Percentiles rank a stretch among this genome's conserved stretches.
Conservation (phyloP, 2,113 vertebrate genomes). For the Solenodon paradoxus region DNA sequence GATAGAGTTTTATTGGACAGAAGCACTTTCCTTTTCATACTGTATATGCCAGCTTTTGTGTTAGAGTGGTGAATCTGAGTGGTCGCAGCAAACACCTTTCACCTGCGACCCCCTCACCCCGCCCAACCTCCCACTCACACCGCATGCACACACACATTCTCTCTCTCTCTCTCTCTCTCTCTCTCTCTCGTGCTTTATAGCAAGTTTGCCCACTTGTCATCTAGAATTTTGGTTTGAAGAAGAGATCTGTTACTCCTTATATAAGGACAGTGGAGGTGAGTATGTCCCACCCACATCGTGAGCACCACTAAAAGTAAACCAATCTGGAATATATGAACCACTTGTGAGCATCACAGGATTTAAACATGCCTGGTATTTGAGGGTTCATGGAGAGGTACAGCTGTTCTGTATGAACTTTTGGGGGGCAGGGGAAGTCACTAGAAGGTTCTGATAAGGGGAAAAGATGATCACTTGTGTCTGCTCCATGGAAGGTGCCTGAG, state of each 20-base stretch:
- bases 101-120: too few species aligned
- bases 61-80: neutral
- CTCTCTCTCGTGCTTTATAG: neutral
- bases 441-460: neutral
- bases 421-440: neutral
- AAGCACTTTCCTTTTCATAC: neutral
- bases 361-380: neutral
- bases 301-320: neutral
- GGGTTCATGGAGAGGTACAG: neutral
- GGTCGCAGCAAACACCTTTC: neutral
- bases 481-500: neutral
- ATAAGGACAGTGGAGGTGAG: neutral
- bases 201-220: neutral
- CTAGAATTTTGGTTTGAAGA: neutral
- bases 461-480: neutral
- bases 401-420: neutral
- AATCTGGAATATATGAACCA: neutral
- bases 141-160: too few species aligned
- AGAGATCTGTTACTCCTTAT: neutral
- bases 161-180: too few species aligned
- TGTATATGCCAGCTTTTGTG: neutral
- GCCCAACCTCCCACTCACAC: too few species aligned
- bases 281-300: neutral
- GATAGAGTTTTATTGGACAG: conserved; percentile 37
- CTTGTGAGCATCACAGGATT: neutral